Conservation (phyloP, 2,888 invertebrate species). For the Furcula furcula region DNA sequence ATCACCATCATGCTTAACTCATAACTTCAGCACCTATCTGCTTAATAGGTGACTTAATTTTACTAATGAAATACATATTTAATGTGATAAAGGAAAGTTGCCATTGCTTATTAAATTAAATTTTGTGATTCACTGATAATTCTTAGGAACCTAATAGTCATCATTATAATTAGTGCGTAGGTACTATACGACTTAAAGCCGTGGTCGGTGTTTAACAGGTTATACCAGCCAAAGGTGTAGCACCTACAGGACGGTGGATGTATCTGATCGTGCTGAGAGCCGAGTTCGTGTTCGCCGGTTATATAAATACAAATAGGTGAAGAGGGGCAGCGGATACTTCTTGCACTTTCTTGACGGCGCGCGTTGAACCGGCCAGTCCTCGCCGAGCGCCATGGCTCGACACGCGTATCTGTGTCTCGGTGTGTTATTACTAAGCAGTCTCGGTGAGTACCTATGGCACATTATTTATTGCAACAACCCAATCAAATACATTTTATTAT, state of each 20-base stretch:
- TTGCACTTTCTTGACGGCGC: slow-evolving; percentile 76
- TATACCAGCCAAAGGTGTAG: slow-evolving; percentile 53
- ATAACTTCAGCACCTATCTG: too few relatives aligned
- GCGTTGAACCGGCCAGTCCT: slow-evolving; percentile 69
- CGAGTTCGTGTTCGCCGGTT: slow-evolving; percentile 59
- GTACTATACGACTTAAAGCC: slow-evolving; percentile 62
- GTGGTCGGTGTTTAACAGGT: slow-evolving; percentile 41
- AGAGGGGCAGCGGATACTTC: slow-evolving; percentile 77
- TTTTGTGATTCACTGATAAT: slow-evolving; percentile 37
- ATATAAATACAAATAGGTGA: slow-evolving; percentile 81
- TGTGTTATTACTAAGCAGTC: slow-evolving; percentile 69
- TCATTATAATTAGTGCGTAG: slow-evolving; percentile 43
- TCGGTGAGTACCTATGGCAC: slow-evolving; percentile 64
- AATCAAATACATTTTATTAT: too few relatives aligned
- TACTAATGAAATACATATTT: too few relatives aligned
- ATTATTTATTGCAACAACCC: background rate
- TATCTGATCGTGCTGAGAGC: slow-evolving; percentile 48
- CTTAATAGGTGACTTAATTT: too few relatives aligned
- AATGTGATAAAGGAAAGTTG: too few relatives aligned
- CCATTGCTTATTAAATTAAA: too few relatives aligned
- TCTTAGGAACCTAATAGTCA: slow-evolving; percentile 33
- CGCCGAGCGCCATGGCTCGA: slow-evolving; percentile 81
- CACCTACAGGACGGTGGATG: slow-evolving; percentile 59
- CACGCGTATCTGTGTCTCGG: slow-evolving; percentile 76
- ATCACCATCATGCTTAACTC: too few relatives aligned